Evolutionary conservation across 1,140 invertebrate species (phyloP), one percentile per base, ranked within the genome.

Genomic region (Polyergus mexicanus): DNA sequence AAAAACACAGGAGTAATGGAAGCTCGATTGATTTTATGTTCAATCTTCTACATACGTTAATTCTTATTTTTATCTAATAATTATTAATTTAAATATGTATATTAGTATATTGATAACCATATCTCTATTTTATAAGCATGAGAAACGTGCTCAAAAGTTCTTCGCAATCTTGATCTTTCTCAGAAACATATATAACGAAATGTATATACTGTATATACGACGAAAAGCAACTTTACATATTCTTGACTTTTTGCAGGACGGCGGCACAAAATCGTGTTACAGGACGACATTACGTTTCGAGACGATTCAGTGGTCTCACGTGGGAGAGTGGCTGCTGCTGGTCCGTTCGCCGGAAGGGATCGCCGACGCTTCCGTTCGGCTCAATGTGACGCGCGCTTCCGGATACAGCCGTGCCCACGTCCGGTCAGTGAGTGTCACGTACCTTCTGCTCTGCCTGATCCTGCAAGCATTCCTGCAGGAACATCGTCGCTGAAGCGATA

Each of bases 261-360:
- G 94, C 16, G 94, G 95, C 68, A 95, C 94, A 11, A 91, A 94
- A 28, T 92, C 95, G 58, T 96, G 96, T 92, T 96, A 95, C 91
- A 93, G 94, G 86, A 95, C 95, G 58, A 93, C 94, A 28, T 91
- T 96, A 86, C 95, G 94, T 58, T 96, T 96, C 86, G 92, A 95
- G 78, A 93, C 93, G 58, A 95, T 96, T 41, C 94, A 95, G 86
- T 93, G 93, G 86, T 95, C 95, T n/a, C 95, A 96, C 92, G 94
- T 93, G 5, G 96, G 96, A n/a, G 96, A 96, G 92, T 96, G 96
- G 92, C 89, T 96, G 86, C 93, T 96, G 84, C 88, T 96, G 83
- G 96, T 96, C 16, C 94, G 95, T 54, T 96, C 96, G 77, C 88
- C 94, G 68, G 94, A 95, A 89, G 96, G 96, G 58, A 94, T 96